phyloP scores from a whole-genome alignment of 2,888 invertebrate genomes.

The Sarcophaga subvicina region DNA sequence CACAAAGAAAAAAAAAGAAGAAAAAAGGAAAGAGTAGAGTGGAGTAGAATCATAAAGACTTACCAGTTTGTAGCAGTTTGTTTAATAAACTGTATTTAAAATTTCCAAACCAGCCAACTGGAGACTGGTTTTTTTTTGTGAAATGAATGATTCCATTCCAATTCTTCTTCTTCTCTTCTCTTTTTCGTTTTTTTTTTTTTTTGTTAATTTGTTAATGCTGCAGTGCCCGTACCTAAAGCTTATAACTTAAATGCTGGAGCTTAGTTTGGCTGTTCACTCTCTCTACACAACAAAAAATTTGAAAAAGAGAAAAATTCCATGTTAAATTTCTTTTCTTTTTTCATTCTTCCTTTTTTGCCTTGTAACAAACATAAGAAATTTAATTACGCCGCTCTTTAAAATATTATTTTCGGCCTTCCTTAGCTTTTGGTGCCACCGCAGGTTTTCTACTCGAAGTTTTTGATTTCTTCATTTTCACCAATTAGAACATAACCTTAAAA shows the following conservation, averaged over 20 bases:
- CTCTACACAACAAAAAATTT: neutral
- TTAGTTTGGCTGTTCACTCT: slow-evolving; percentile 12
- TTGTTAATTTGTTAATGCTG: neutral
- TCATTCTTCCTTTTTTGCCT: neutral
- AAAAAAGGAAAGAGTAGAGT: slow-evolving; percentile 3
- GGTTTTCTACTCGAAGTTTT: neutral
- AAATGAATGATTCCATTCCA: slow-evolving; percentile 61
- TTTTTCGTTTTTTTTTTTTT: too few relatives aligned
- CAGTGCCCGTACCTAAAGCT: slow-evolving; percentile 11
- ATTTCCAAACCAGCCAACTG: slow-evolving; percentile 32
- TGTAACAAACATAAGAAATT: slow-evolving; percentile 53
- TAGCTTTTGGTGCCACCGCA: neutral
- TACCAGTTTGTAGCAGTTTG: slow-evolving; percentile 58
- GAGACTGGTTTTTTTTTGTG: slow-evolving; percentile 34
- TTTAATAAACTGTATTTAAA: slow-evolving; percentile 55
- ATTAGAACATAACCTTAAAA: slow-evolving; percentile 37
- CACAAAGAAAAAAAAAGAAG: slow-evolving; percentile 31
- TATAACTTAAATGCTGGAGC: slow-evolving; percentile 25
- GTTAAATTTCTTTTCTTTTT: slow-evolving; percentile 1
- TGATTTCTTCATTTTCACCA: slow-evolving; percentile 26
- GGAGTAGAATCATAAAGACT: neutral
- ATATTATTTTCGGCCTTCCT: slow-evolving; percentile 41
- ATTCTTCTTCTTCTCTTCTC: neutral
- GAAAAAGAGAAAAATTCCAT: slow-evolving; percentile 1
- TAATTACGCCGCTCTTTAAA: slow-evolving; percentile 55